Evolutionary conservation across 2,113 vertebrate species (phyloP).

Genomic region (Formicarius rufipectus): DNA sequence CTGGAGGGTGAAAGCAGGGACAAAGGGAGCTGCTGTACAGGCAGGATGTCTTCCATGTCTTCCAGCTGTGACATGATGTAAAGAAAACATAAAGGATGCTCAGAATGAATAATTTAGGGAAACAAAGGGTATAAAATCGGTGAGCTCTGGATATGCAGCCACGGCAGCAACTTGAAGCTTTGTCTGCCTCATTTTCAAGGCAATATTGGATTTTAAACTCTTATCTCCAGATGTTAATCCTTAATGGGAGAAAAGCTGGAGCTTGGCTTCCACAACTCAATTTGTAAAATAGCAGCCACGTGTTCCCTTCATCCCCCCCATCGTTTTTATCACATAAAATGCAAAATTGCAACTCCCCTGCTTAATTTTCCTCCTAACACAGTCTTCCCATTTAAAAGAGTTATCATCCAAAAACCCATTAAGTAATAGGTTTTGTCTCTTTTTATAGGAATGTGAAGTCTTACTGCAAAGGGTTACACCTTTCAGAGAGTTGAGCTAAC

Average conservation of each 20-base stretch:
- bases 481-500: neutral
- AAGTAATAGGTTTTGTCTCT: neutral
- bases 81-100: constrained; percentile 55
- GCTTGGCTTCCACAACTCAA: neutral
- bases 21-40: neutral
- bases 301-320: neutral
- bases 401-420: neutral
- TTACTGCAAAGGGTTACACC: neutral
- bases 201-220: constrained; percentile 42
- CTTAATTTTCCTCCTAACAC: neutral
- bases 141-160: constrained; percentile 4
- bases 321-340: constrained; percentile 9
- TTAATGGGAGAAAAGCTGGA: constrained; percentile 13
- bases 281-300: neutral
- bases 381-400: neutral
- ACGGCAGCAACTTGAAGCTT: neutral
- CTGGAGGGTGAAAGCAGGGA: neutral
- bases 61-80: constrained; percentile 10
- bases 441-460: neutral
- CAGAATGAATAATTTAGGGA: constrained; percentile 67
- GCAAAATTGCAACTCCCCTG: neutral
- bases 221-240: constrained; percentile 62
- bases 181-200: neutral
- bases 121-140: constrained; percentile 31
- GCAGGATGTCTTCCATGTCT: neutral